phyloP scores from a whole-genome alignment of 1,140 invertebrate genomes.

The Odontomachus brunneus region DNA sequence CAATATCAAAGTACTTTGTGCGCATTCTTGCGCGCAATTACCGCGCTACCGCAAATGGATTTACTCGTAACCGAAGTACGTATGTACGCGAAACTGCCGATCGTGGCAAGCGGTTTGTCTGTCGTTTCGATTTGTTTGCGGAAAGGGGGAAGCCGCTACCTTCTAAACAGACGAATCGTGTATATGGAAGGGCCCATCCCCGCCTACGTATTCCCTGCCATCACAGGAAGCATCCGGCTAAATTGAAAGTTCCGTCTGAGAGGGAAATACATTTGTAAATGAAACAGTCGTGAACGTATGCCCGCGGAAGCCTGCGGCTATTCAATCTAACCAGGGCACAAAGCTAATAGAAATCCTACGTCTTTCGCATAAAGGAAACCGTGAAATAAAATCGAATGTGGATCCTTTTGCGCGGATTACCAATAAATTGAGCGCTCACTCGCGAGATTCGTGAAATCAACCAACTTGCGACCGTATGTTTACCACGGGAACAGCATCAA shows the following conservation, averaged over 20 bases:
- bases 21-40: conserved; percentile 8
- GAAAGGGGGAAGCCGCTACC: conserved; percentile 31
- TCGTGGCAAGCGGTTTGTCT: conserved; percentile 51
- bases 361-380: conserved; percentile 78
- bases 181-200: conserved; percentile 55
- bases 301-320: conserved; percentile 72
- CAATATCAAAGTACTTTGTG: not conserved
- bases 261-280: conserved; percentile 84
- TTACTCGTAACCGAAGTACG: not conserved
- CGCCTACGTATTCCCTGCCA: conserved; percentile 64
- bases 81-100: not conserved
- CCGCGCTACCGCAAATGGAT: conserved; percentile 21
- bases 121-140: conserved; percentile 70
- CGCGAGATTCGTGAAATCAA: conserved; percentile 66
- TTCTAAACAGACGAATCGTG: conserved; percentile 65
- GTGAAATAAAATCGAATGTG: conserved; percentile 79
- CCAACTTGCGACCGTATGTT: conserved; percentile 28
- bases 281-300: conserved; percentile 82
- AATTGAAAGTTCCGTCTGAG: conserved; percentile 84
- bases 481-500: conserved; percentile 27
- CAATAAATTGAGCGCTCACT: conserved; percentile 71
- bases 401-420: conserved; percentile 75
- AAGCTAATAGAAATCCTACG: conserved; percentile 79
- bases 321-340: conserved; percentile 77
- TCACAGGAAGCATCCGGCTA: conserved; percentile 78